Conservation (phyloP, 1,140 invertebrate genomes). For the Stegodyphus dumicola region DNA sequence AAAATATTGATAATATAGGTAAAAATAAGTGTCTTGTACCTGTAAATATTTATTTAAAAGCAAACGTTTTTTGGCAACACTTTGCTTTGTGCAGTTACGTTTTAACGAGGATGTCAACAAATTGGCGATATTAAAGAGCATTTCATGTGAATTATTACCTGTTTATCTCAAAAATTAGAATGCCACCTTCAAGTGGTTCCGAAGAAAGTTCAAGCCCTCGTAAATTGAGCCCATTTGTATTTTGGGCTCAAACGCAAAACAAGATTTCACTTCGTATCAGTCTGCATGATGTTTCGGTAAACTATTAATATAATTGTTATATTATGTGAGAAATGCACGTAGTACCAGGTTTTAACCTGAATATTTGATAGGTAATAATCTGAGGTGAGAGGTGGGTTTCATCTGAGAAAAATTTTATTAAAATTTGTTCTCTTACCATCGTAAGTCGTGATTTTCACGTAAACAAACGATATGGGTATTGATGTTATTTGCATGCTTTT, state of each 20-base stretch:
- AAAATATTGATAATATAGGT: no score
- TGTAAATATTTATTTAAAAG: neutral
- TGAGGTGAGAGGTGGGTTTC: no score
- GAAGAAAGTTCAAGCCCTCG: constrained; percentile 36
- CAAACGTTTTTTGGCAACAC: neutral
- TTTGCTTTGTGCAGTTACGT: neutral
- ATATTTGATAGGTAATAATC: neutral
- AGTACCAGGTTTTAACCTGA: constrained; percentile 13
- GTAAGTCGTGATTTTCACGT: no score
- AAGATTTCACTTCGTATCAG: constrained; percentile 84
- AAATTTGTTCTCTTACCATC: no score
- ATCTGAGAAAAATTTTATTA: no score
- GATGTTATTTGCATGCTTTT: no score
- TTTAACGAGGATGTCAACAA: no score
- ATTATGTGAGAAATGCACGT: neutral
- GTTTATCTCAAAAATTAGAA: constrained; percentile 2
- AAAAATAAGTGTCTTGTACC: no score
- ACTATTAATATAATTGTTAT: no score
- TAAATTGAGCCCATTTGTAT: constrained; percentile 82
- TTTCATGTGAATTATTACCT: no score
- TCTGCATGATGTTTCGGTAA: constrained; percentile 82
- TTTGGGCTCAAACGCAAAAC: constrained; percentile 89
- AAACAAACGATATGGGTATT: no score
- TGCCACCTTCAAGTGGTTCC: constrained; percentile 49
- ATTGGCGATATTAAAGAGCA: no score